These are phyloP conservation scores for Eriosoma lanigerum DNA, from an alignment of 1,140 invertebrate species.

Conservation along the genomic window DNA sequence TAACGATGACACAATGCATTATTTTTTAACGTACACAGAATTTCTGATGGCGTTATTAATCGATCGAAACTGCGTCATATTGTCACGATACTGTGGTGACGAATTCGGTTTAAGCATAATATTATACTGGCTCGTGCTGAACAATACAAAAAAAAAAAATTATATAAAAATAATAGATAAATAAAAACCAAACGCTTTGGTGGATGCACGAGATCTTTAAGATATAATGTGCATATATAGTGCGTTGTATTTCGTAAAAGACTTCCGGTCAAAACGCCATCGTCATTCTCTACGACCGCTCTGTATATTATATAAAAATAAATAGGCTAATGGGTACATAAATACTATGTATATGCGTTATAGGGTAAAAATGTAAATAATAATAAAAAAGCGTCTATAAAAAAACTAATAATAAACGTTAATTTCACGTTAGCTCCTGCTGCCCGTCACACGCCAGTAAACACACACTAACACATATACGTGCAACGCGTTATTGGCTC, in stretches of 20 bases:
- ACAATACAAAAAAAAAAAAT: too few relatives aligned
- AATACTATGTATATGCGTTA: too few relatives aligned
- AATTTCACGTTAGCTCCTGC: constrained; percentile 24
- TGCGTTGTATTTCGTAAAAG: background rate
- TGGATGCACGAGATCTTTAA: background rate
- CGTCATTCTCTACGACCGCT: constrained; percentile 37
- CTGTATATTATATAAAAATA: background rate
- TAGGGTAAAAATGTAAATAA: background rate
- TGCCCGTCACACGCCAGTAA: constrained; percentile 19
- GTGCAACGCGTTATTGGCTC: constrained; percentile 10
- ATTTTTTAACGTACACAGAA: too few relatives aligned
- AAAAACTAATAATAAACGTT: constrained; percentile 39
- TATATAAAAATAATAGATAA: background rate
- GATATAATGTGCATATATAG: too few relatives aligned
- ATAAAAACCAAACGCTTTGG: background rate
- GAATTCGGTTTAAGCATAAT: too few relatives aligned
- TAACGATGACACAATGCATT: too few relatives aligned
- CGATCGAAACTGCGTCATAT: too few relatives aligned
- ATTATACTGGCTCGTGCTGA: background rate
- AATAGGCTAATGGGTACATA: constrained; percentile 9
- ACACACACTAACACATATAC: background rate
- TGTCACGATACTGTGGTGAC: too few relatives aligned
- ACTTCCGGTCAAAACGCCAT: constrained; percentile 39
- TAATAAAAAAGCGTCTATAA: constrained; percentile 1
- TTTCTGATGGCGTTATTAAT: too few relatives aligned